Conservation (phyloP, 2,113 vertebrate species). For the Phasianus colchicus region DNA sequence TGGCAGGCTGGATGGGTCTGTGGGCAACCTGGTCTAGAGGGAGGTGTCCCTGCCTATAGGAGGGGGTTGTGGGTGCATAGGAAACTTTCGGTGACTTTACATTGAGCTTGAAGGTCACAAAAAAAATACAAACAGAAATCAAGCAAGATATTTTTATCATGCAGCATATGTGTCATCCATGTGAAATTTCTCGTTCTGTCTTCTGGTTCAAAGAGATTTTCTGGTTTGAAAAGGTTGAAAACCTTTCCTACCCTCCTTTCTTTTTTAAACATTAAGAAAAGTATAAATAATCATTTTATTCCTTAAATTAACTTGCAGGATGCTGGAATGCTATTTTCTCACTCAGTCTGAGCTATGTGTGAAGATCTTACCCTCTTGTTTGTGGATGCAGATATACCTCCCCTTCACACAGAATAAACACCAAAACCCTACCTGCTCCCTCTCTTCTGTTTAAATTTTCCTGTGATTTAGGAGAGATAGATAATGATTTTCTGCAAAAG, state of each 20-base stretch:
- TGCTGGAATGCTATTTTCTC: neutral
- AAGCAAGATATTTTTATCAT: rapidly evolving
- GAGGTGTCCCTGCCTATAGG: no score
- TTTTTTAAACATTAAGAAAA: neutral
- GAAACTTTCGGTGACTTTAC: neutral
- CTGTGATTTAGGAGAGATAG: neutral
- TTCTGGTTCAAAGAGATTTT: neutral
- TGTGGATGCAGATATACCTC: neutral
- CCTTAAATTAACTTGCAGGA: neutral
- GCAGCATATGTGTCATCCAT: neutral
- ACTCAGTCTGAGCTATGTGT: neutral
- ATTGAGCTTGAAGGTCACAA: neutral
- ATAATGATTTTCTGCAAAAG: neutral
- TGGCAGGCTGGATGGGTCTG: no score
- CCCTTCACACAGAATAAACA: neutral
- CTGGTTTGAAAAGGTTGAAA: no score
- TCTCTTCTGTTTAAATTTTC: neutral
- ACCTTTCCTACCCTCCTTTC: neutral
- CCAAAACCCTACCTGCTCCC: neutral
- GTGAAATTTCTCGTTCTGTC: neutral
- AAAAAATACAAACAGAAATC: neutral
- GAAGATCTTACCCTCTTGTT: neutral
- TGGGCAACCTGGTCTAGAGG: no score
- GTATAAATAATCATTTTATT: neutral
- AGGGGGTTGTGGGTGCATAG: no score